A percentile compares a stretch with the other conserved stretches of the same genome.
phyloP scores from a whole-genome alignment of 2,888 invertebrate genomes.

The Odontocolon sp. region DNA sequence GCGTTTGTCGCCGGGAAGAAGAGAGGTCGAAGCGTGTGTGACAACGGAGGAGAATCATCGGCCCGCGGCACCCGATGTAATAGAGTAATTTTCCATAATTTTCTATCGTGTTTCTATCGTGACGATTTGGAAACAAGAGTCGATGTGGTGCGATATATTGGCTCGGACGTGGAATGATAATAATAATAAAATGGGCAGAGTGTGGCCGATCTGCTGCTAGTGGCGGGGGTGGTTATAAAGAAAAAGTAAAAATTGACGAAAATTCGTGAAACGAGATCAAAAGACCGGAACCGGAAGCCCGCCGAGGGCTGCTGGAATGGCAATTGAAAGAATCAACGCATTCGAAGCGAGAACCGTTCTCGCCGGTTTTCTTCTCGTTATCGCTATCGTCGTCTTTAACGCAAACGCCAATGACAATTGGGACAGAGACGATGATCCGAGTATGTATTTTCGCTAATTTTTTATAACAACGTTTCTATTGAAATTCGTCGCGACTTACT shows the following conservation, averaged over 20 bases:
- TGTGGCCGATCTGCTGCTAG: slow-evolving; percentile 17
- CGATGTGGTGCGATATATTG: not conserved
- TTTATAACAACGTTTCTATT: not conserved
- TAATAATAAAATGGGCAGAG: slow-evolving; percentile 41
- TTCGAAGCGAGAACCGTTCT: slow-evolving; percentile 73
- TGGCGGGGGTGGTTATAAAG: not conserved
- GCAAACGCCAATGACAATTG: slow-evolving; percentile 75
- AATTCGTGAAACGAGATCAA: slow-evolving; percentile 8
- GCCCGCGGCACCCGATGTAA: not conserved
- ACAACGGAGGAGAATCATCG: no score
- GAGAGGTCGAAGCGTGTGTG: slow-evolving; percentile 33
- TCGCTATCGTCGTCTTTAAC: slow-evolving; percentile 70
- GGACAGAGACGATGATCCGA: slow-evolving; percentile 78
- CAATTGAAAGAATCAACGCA: slow-evolving; percentile 71
- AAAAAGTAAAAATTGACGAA: not conserved
- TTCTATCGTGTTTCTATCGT: not conserved
- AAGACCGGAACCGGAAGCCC: slow-evolving; percentile 11
- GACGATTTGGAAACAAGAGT: not conserved
- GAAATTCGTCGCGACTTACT: no score
- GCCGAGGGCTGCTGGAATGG: slow-evolving; percentile 71
- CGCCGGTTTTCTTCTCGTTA: slow-evolving; percentile 69
- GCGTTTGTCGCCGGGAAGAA: slow-evolving; percentile 46
- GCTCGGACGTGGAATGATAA: slow-evolving; percentile 46
- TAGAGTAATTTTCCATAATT: not conserved
- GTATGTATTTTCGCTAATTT: slow-evolving; percentile 63